A percentile compares a stretch with the other conserved stretches of the same genome.
Conservation (phyloP, 2,888 invertebrate genomes). For the Epirrhoe tristata region DNA sequence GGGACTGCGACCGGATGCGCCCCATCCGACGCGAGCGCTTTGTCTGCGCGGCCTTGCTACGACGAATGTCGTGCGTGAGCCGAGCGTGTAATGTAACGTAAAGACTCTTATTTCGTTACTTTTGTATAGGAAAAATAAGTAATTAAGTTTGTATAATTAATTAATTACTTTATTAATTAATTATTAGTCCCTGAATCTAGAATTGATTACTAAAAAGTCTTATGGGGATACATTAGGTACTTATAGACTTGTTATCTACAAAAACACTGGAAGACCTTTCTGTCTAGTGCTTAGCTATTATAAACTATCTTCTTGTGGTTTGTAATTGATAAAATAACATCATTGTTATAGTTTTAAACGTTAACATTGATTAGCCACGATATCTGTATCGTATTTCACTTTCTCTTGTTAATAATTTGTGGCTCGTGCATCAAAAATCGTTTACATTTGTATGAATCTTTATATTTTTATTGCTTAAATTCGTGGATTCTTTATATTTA, state of each 20-base stretch:
- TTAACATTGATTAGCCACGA: constrained; percentile 17
- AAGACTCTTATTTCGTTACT: not conserved
- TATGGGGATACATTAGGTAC: too few species aligned
- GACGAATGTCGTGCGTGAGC: constrained; percentile 46
- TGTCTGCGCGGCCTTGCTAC: constrained; percentile 50
- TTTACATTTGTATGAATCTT: not conserved
- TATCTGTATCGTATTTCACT: constrained; percentile 20
- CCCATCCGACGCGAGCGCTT: constrained; percentile 42
- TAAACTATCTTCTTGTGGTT: too few species aligned
- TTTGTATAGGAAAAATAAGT: too few species aligned
- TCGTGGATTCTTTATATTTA: not conserved
- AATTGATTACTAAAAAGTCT: too few species aligned
- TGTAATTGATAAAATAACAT: not conserved
- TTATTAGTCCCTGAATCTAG: too few species aligned
- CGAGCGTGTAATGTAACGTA: constrained; percentile 19
- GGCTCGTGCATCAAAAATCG: constrained; percentile 20
- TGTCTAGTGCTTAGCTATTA: too few species aligned
- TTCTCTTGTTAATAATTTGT: constrained; percentile 25
- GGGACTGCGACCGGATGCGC: constrained; percentile 45
- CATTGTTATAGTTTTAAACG: not conserved
- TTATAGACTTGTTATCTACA: too few species aligned
- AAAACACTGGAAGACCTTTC: too few species aligned
- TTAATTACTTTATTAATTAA: too few species aligned
- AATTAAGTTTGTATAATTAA: too few species aligned
- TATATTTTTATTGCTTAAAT: not conserved